Conservation (phyloP, 2,888 invertebrate genomes). For the Lysandra bellargus region DNA sequence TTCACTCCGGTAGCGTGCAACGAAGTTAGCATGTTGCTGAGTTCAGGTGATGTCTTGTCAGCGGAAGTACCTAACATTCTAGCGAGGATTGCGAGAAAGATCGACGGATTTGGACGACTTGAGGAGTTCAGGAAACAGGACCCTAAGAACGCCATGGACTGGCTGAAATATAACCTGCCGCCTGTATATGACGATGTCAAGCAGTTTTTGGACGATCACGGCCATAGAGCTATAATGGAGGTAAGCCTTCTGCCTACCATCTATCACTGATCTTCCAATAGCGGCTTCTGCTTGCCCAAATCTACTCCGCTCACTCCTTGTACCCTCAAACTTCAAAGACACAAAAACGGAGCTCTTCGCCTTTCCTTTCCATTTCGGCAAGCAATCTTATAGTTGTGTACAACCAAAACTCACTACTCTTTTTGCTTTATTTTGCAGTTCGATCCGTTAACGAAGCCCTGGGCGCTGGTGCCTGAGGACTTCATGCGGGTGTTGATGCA, state of each 20-base stretch:
- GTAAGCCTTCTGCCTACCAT: conserved; percentile 52
- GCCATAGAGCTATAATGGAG: conserved; percentile 85
- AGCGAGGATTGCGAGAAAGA: conserved; percentile 64
- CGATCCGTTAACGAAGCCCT: conserved; percentile 83
- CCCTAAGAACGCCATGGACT: conserved; percentile 75
- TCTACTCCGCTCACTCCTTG: too few relatives aligned
- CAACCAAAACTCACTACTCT: too few relatives aligned
- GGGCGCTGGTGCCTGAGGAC: conserved; percentile 82
- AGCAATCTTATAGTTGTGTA: too few relatives aligned
- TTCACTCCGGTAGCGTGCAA: conserved; percentile 83
- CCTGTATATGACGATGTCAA: conserved; percentile 69
- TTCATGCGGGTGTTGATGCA: conserved; percentile 83
- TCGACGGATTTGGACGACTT: conserved; percentile 64
- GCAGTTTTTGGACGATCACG: conserved; percentile 84
- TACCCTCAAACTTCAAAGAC: too few relatives aligned
- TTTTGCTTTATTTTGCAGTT: conserved; percentile 70
- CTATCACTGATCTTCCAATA: too few relatives aligned
- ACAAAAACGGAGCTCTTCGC: too few relatives aligned
- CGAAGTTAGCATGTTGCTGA: conserved; percentile 85
- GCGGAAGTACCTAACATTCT: conserved; percentile 85
- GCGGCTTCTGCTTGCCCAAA: too few relatives aligned
- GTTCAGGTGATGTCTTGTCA: conserved; percentile 86
- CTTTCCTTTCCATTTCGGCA: too few relatives aligned
- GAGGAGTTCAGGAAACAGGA: conserved; percentile 73
- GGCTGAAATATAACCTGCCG: conserved; percentile 79